Evolutionary conservation across 2,113 vertebrate species (phyloP), one percentile per base, ranked within the genome.

Genomic region (Hippocampus abdominalis): DNA sequence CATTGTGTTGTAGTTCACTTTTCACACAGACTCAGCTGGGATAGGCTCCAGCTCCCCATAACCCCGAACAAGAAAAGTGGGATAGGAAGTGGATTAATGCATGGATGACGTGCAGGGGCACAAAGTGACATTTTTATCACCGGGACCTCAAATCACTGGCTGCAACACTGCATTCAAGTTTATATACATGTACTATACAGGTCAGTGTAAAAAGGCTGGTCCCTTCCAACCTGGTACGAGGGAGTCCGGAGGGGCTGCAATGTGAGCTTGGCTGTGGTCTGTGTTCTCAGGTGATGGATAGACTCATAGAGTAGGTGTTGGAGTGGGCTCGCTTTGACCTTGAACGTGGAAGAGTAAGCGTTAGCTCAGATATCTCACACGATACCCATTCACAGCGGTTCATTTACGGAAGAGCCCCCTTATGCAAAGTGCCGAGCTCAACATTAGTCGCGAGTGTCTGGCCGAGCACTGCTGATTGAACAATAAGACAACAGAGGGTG

Each of bases 311-410:
- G 81, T 84, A 23, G 72, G 80, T 65, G 84, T 77, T 80, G 84
- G 76, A 84, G 84, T 84, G 82, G 83, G 83, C 78, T 69, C 66
- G 86, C 80, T 82, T 87, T 88, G 91, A 92, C 91, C 91, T 92
- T 92, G 91, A 84, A 86, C 82, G 70, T 86, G 87, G 86, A 86
- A 86, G 82, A 84, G 86, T 86, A 89, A 89, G 81, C 87, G 80
- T 86, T 87, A 91, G 90, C 91, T 92, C 90, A 91, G 90, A 90
- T 92, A 90, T 92, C 91, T 90, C 78, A 92, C 87, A 90, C 85
- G 90, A 92, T 92, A 92, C 89, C 89, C 88, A 86, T 87, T 86
- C 89, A 90, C 84, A 85, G 86, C 86, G 84, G 84, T 85, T 92
- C 90, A 91, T 91, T 36, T 92, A 92, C 90, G 89, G 90, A 92